Evolutionary conservation across 2,888 invertebrate genomes (phyloP).

Genomic region (Germaria angustata): DNA sequence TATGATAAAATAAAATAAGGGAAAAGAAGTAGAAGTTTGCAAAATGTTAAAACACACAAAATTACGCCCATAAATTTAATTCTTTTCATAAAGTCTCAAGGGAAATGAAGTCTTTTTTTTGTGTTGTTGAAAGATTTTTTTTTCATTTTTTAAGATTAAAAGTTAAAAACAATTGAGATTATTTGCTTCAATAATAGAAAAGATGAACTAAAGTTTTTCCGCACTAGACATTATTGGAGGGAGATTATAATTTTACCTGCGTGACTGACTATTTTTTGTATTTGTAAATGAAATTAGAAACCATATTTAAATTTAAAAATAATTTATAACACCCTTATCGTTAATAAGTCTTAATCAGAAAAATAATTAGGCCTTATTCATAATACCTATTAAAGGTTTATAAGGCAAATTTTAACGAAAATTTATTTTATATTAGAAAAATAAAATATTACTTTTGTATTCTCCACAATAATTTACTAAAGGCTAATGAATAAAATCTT

Average conservation of each 20-base stretch:
- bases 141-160: background rate
- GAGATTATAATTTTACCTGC: background rate
- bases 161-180: conserved; percentile 22
- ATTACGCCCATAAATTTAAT: conserved; percentile 12
- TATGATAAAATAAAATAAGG: background rate
- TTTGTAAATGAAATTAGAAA: too few relatives aligned
- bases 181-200: background rate
- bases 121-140: background rate
- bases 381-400: too few relatives aligned
- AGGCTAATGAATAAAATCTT: too few relatives aligned
- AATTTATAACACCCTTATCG: too few relatives aligned
- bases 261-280: background rate
- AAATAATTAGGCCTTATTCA: too few relatives aligned
- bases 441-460: too few relatives aligned
- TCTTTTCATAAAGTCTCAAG: conserved; percentile 12
- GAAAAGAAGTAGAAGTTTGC: background rate
- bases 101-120: conserved; percentile 15
- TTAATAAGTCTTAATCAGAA: too few relatives aligned
- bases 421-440: too few relatives aligned
- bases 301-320: too few relatives aligned
- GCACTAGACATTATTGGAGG: background rate
- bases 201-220: background rate
- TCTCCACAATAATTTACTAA: too few relatives aligned
- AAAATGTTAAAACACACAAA: background rate
- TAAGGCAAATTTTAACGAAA: too few relatives aligned